These are phyloP conservation scores for Mastacembelus armatus DNA, from an alignment of 2,797 vertebrate genomes.

Conservation along the genomic window DNA sequence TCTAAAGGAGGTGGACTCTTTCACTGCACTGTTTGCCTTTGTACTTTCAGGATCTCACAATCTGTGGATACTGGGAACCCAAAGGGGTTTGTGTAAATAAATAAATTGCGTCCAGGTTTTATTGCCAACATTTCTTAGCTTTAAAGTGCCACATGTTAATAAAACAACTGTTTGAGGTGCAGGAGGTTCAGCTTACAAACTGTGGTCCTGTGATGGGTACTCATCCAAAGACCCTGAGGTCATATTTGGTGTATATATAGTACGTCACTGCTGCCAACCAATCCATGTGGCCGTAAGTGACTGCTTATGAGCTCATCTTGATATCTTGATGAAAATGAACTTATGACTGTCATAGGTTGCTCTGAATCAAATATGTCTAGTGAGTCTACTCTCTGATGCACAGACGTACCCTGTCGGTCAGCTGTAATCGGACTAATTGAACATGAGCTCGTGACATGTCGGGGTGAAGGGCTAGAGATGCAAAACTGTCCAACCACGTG, in stretches of 20 bases:
- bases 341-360: no score
- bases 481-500: background rate
- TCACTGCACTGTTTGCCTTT: no score
- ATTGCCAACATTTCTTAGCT: background rate
- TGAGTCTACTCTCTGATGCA: background rate
- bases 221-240: no score
- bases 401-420: background rate
- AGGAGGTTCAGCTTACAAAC: background rate
- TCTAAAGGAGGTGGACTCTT: no score
- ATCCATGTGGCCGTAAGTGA: background rate
- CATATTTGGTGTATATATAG: background rate
- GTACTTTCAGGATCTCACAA: no score
- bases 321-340: no score
- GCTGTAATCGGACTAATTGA: background rate
- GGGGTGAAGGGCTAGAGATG: background rate
- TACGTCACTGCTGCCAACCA: background rate
- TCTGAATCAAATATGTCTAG: slow-evolving; percentile 28
- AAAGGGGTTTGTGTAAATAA: no score
- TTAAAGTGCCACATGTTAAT: background rate
- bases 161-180: background rate
- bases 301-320: background rate
- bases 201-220: no score
- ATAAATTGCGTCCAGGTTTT: no score
- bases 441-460: background rate
- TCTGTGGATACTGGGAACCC: no score